phyloP scores from a whole-genome alignment of 2,888 invertebrate genomes.

The Steromphala cineraria region DNA sequence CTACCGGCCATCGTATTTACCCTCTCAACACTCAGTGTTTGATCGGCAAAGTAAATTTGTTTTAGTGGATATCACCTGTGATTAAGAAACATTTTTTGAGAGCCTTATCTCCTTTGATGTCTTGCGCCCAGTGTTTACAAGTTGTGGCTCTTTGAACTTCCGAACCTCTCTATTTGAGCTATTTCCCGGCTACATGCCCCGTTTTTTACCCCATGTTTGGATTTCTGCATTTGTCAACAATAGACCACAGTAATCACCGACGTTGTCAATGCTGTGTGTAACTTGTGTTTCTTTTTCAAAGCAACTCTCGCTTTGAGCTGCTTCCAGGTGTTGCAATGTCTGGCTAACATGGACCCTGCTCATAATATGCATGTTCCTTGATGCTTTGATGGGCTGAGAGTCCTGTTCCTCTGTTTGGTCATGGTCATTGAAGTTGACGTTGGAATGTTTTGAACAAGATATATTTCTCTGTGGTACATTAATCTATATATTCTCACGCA shows the following conservation, averaged over 20 bases:
- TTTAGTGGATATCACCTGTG: constrained; percentile 48
- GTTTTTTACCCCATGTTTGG: constrained; percentile 32
- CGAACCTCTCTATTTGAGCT: constrained; percentile 41
- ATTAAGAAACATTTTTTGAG: constrained; percentile 51
- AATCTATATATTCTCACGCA: constrained; percentile 25
- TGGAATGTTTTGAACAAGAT: constrained; percentile 21
- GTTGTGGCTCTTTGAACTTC: constrained; percentile 44
- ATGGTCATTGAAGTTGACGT: constrained; percentile 11
- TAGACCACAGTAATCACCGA: constrained; percentile 10
- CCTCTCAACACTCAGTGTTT: constrained; percentile 37
- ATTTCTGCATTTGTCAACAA: constrained; percentile 27
- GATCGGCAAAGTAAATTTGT: constrained; percentile 50
- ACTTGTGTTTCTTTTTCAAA: constrained; percentile 28
- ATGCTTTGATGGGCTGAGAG: not conserved
- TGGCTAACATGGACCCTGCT: not conserved
- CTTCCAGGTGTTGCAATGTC: constrained; percentile 12
- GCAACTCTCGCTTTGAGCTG: constrained; percentile 13
- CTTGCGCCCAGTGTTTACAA: constrained; percentile 35
- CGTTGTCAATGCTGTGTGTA: constrained; percentile 16
- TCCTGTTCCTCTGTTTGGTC: not conserved
- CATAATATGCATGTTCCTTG: constrained; percentile 14
- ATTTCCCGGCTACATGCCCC: constrained; percentile 30
- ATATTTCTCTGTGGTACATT: constrained; percentile 9
- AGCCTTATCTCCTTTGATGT: constrained; percentile 42
- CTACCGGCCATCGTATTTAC: constrained; percentile 31